phyloP scores from a whole-genome alignment of 2,113 vertebrate genomes.

The Callithrix jacchus region DNA sequence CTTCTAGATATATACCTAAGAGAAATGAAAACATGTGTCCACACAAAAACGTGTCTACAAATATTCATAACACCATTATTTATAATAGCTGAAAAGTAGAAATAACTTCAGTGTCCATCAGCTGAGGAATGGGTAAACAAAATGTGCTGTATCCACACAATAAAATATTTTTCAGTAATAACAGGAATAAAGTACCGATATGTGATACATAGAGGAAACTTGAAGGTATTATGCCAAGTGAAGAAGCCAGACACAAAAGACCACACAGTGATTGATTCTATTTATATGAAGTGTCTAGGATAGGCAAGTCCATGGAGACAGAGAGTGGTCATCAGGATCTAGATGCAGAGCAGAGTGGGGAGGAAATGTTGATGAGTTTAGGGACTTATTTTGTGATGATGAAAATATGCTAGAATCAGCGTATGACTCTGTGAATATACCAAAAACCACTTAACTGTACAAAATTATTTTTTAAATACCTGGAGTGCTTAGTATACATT shows the following conservation, averaged over 20 bases:
- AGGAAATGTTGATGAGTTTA: background rate
- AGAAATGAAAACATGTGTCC: background rate
- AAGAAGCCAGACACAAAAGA: background rate
- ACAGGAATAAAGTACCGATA: background rate
- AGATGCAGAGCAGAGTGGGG: fast-evolving
- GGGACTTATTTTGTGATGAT: background rate
- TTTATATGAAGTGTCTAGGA: background rate
- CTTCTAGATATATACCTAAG: background rate
- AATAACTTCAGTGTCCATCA: background rate
- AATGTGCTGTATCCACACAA: background rate
- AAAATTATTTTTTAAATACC: background rate
- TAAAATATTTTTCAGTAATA: background rate
- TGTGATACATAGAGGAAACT: background rate
- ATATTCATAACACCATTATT: background rate
- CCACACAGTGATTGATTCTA: background rate
- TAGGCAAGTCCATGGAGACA: background rate
- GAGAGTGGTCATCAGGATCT: background rate
- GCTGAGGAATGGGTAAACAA: background rate
- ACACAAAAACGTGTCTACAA: background rate
- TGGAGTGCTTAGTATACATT: background rate
- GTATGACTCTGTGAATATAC: background rate
- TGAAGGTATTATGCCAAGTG: background rate
- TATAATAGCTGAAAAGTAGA: background rate
- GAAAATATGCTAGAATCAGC: background rate
- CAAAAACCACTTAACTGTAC: background rate